Evolutionary conservation across 2,113 vertebrate genomes (phyloP).

Genomic region (Paracanthobrama guichenoti): DNA sequence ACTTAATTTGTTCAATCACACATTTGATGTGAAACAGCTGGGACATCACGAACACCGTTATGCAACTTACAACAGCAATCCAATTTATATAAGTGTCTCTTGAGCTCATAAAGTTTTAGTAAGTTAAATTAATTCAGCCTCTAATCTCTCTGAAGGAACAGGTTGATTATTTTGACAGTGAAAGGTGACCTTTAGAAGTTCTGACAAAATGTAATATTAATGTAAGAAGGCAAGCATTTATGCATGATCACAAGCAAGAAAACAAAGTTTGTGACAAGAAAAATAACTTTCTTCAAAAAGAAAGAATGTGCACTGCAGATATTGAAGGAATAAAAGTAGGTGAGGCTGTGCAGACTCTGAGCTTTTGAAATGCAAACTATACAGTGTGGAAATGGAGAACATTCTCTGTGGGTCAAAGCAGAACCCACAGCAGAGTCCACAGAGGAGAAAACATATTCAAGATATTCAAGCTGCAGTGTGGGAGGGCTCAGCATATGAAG

Average conservation of each 20-base stretch:
- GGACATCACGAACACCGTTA: background rate
- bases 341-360: constrained; percentile 2
- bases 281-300: too few relatives aligned
- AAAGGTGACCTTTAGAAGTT: background rate
- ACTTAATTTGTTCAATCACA: background rate
- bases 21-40: background rate
- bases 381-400: constrained; percentile 16
- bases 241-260: background rate
- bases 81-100: background rate
- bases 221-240: background rate
- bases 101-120: background rate
- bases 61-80: background rate
- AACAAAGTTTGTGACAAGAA: background rate
- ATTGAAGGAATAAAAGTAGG: background rate
- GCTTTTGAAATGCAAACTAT: constrained; percentile 38
- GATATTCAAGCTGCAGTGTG: constrained; percentile 34
- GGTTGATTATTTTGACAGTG: background rate
- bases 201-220: background rate
- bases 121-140: background rate
- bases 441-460: constrained; percentile 40
- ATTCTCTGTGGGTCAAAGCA: constrained; percentile 10
- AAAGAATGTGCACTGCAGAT: background rate
- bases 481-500: background rate
- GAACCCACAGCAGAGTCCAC: constrained; percentile 1
- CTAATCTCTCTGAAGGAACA: background rate